Conservation (phyloP, 35 echinoderm and acorn worm genomes). For the Hemicentrotus pulcherrimus region DNA sequence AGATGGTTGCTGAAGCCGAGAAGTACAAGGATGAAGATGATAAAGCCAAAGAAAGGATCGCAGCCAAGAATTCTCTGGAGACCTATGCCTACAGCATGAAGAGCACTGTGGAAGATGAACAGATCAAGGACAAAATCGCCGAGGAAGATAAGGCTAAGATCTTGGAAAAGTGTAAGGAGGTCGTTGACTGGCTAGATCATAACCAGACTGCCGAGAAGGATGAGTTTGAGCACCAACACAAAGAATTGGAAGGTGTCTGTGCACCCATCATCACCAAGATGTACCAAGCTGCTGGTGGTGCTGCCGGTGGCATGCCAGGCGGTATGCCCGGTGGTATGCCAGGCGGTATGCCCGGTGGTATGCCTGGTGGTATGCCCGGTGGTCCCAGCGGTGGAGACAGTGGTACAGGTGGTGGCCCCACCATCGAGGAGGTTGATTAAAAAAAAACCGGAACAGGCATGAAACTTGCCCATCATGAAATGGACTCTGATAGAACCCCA, state of each 20-base stretch:
- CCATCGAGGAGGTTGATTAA: constrained; percentile 86
- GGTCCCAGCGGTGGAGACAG: constrained; percentile 49
- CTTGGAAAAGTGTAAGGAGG: constrained; percentile 78
- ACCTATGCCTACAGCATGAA: constrained; percentile 94
- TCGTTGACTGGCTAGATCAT: constrained; percentile 73
- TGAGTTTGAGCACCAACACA: constrained; percentile 90
- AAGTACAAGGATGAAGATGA: constrained; percentile 88
- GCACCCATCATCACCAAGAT: constrained; percentile 84
- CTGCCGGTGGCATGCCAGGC: constrained; percentile 70
- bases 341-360: constrained; percentile 72
- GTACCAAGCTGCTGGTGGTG: constrained; percentile 80
- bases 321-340: constrained; percentile 93
- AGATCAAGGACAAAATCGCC: constrained; percentile 80
- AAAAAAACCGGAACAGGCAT: neutral
- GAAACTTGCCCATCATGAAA: neutral
- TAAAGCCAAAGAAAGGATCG: constrained; percentile 59
- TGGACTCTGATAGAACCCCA: neutral
- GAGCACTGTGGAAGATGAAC: constrained; percentile 82
- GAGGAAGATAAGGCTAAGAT: constrained; percentile 74
- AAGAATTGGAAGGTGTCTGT: constrained; percentile 85
- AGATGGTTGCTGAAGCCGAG: constrained; percentile 87
- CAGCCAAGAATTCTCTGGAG: constrained; percentile 82
- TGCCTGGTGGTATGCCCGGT: constrained; percentile 57
- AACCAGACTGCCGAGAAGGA: constrained; percentile 97
- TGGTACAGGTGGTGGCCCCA: constrained; percentile 62